These are phyloP conservation scores for Galeopsomyia nigrocyanea DNA, from an alignment of 2,888 invertebrate species.

Conservation along the genomic window DNA sequence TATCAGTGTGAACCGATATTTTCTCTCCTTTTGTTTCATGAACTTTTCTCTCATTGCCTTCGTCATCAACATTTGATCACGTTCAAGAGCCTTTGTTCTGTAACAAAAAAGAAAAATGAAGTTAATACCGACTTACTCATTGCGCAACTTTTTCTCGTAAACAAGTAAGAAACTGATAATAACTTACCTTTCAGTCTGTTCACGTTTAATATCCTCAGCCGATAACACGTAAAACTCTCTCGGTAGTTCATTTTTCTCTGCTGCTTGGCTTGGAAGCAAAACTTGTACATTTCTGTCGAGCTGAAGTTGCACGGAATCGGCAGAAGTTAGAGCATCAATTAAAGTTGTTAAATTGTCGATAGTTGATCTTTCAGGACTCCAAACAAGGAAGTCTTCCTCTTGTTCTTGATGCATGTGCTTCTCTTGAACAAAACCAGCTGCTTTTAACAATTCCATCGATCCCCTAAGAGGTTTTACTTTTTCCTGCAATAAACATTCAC, in stretches of 20 bases:
- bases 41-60: constrained; percentile 96
- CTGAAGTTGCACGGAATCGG: constrained; percentile 86
- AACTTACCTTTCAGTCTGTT: constrained; percentile 73
- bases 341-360: constrained; percentile 72
- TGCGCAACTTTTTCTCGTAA: neutral
- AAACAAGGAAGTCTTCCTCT: constrained; percentile 79
- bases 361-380: constrained; percentile 70
- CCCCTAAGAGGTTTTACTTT: constrained; percentile 86
- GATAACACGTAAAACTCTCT: constrained; percentile 86
- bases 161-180: neutral
- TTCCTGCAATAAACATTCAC: constrained; percentile 71
- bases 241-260: constrained; percentile 79
- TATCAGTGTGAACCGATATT: constrained; percentile 88
- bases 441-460: constrained; percentile 82
- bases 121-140: constrained; percentile 12
- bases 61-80: constrained; percentile 86
- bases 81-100: constrained; percentile 84
- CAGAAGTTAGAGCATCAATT: constrained; percentile 82
- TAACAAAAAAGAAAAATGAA: constrained; percentile 45
- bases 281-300: constrained; percentile 90
- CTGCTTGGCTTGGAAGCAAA: constrained; percentile 83
- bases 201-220: constrained; percentile 86
- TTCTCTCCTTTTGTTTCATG: constrained; percentile 82
- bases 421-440: constrained; percentile 84
- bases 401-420: constrained; percentile 73